Conservation (phyloP, 2,797 vertebrate species). For the Sebastolobus alascanus region DNA sequence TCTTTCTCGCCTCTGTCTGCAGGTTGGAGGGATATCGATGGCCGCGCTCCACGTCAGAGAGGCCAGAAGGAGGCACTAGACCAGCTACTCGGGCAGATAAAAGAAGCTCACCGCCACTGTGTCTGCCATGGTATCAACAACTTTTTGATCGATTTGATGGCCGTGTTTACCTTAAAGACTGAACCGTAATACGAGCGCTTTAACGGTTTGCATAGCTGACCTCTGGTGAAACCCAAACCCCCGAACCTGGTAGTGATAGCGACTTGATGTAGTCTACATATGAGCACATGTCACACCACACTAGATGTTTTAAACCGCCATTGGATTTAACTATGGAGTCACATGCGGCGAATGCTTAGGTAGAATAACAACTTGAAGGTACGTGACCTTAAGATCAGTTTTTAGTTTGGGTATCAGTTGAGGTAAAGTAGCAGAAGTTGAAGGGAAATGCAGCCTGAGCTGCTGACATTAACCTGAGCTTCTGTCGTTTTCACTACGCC, state of each 20-base stretch:
- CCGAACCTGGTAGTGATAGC: slow-evolving; percentile 4
- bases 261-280: slow-evolving; percentile 13
- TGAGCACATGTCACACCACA: slow-evolving; percentile 10
- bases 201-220: slow-evolving; percentile 21
- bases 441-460: slow-evolving; percentile 21
- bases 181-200: slow-evolving; percentile 35
- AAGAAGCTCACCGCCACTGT: slow-evolving; percentile 90
- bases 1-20: slow-evolving; percentile 24
- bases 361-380: slow-evolving; percentile 35
- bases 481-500: slow-evolving; percentile 30
- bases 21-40: slow-evolving; percentile 92
- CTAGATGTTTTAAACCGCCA: slow-evolving; percentile 10
- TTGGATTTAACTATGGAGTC: slow-evolving; percentile 11
- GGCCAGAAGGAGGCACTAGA: slow-evolving; percentile 90
- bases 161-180: slow-evolving; percentile 17
- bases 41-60: slow-evolving; percentile 84
- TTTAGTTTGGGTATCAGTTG: slow-evolving; percentile 12
- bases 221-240: slow-evolving; percentile 27
- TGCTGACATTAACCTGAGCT: slow-evolving; percentile 48
- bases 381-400: slow-evolving; percentile 19
- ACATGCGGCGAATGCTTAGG: slow-evolving; percentile 3
- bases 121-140: slow-evolving; percentile 89
- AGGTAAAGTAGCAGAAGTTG: slow-evolving; percentile 1
- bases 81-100: slow-evolving; percentile 89
- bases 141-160: slow-evolving; percentile 34